Percentiles rank a stretch among this genome's conserved stretches.
Conservation (phyloP, 2,888 invertebrate genomes). For the Polydrusus cervinus region DNA sequence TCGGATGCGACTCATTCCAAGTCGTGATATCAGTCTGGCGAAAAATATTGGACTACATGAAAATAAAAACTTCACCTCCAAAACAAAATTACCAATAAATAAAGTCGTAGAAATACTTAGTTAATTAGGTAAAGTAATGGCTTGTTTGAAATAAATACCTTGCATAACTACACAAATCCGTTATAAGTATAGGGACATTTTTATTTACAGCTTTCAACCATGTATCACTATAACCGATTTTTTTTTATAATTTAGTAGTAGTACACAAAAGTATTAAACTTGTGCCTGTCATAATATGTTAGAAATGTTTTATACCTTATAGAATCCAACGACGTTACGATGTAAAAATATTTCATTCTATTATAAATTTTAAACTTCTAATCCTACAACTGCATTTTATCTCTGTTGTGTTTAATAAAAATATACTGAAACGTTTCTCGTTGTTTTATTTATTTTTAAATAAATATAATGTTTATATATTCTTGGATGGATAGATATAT, state of each 20-base stretch:
- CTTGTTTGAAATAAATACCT: too few relatives aligned
- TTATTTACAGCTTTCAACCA: neutral
- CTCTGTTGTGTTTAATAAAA: slow-evolving; percentile 69
- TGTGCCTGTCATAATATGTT: slow-evolving; percentile 64
- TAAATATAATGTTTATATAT: neutral
- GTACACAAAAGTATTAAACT: slow-evolving; percentile 61
- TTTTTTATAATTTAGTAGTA: slow-evolving; percentile 8
- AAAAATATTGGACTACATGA: too few relatives aligned
- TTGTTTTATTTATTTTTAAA: slow-evolving; percentile 30
- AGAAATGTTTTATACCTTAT: slow-evolving; percentile 64
- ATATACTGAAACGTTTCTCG: slow-evolving; percentile 65
- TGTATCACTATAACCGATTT: neutral
- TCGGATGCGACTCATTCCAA: too few relatives aligned
- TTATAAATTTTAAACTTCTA: slow-evolving; percentile 57
- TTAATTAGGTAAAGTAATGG: too few relatives aligned
- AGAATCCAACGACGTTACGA: slow-evolving; percentile 63
- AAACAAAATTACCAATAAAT: too few relatives aligned
- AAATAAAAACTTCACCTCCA: too few relatives aligned
- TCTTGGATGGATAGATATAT: neutral
- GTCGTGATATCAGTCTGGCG: too few relatives aligned
- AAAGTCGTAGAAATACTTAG: too few relatives aligned
- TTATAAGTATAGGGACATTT: too few relatives aligned
- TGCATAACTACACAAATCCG: too few relatives aligned
- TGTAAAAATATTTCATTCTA: slow-evolving; percentile 65
- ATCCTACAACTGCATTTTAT: slow-evolving; percentile 62